Percentiles rank a stretch among this genome's conserved stretches.
These are phyloP conservation scores for Peromyscus maniculatus DNA, from an alignment of 2,113 vertebrate species.

Conservation along the genomic window DNA sequence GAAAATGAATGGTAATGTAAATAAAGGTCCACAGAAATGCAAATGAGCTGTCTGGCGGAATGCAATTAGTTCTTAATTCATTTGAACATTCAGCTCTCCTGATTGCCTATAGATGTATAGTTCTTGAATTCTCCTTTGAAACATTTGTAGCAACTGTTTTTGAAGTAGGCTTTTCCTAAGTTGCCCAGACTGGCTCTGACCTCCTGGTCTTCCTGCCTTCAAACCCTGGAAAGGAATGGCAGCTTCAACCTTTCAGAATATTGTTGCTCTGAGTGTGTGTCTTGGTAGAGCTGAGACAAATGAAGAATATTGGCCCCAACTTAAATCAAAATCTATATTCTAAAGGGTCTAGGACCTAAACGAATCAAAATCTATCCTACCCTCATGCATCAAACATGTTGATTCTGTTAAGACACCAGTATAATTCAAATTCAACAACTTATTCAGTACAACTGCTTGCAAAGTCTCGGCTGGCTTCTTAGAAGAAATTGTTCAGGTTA, in stretches of 20 bases:
- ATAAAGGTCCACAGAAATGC: neutral
- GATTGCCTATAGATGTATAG: neutral
- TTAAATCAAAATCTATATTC: neutral
- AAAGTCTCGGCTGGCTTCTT: neutral
- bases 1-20: neutral
- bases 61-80: neutral
- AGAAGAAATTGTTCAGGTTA: neutral
- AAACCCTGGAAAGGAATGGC: neutral
- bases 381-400: neutral
- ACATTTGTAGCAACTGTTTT: neutral
- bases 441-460: neutral
- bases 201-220: neutral
- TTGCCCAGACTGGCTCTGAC: neutral
- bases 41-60: neutral
- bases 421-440: neutral
- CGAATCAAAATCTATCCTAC: neutral
- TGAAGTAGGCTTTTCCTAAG: no score
- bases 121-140: neutral
- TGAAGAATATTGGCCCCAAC: neutral
- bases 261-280: neutral
- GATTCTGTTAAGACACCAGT: neutral
- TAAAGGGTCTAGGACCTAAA: neutral
- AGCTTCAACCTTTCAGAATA: neutral
- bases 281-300: neutral
- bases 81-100: neutral